A percentile compares a stretch with the other conserved stretches of the same genome.
These are phyloP conservation scores for Hoplodrina blanda DNA, from an alignment of 2,888 invertebrate species.

Conservation along the genomic window DNA sequence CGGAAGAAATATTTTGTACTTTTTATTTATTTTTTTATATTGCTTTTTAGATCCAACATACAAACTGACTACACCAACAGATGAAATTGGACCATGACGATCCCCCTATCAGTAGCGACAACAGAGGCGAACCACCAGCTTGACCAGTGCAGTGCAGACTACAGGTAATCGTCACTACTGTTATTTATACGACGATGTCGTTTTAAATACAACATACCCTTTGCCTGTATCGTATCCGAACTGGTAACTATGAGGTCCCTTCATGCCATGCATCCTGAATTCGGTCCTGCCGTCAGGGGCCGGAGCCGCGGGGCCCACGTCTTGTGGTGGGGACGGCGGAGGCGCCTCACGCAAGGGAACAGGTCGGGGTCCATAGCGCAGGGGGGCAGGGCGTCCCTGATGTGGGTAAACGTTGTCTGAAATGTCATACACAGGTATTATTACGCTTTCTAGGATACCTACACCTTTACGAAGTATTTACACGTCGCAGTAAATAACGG, in stretches of 20 bases:
- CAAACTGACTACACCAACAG: neutral
- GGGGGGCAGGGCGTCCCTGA: constrained; percentile 71
- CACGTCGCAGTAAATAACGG: neutral
- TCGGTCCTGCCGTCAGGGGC: constrained; percentile 91
- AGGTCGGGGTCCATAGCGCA: constrained; percentile 70
- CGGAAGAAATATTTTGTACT: neutral
- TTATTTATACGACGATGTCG: neutral
- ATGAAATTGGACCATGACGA: neutral
- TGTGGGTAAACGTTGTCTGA: constrained; percentile 75
- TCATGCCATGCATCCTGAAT: constrained; percentile 95
- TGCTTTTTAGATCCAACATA: neutral
- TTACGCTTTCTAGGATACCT: neutral
- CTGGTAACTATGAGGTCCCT: constrained; percentile 95
- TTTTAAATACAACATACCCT: constrained; percentile 90
- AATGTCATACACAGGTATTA: constrained; percentile 35
- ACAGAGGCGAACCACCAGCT: neutral
- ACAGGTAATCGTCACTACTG: neutral
- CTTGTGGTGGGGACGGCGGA: constrained; percentile 66
- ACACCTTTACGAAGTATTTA: neutral
- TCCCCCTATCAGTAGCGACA: neutral
- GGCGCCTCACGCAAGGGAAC: constrained; percentile 72
- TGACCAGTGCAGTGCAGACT: no score
- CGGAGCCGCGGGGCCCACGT: constrained; percentile 69
- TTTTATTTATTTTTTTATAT: no score
- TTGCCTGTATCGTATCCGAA: constrained; percentile 96